Base-by-base conservation (phyloP, 2,113 vertebrate genomes). In the Malurus melanocephalus region DNA sequence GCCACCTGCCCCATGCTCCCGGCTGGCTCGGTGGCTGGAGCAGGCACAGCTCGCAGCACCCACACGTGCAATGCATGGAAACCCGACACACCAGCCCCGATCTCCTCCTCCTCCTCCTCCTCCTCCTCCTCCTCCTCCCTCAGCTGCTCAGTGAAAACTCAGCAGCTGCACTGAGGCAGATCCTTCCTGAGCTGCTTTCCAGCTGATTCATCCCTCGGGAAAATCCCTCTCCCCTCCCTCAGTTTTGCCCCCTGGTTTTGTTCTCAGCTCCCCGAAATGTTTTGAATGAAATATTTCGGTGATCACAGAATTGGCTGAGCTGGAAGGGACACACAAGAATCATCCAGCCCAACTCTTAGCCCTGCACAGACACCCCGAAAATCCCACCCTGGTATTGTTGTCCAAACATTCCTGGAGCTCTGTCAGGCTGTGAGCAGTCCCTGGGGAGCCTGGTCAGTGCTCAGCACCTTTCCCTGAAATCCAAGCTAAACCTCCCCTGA, bases 1-100 rank as follows among this genome's bases (percentile, higher is more conserved):
- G 86, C 94, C 84, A 95, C 93, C 95, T 97, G 97, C 89, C 98
- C 98, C 99, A 99, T 99, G 92, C 91, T 80, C 64, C 71, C 13
- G 1, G 87, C 88, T 92, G 23, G 10, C 81, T 79, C 13, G 35
- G 72, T 1, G 79, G 51, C 82, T 59, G 88, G 57, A 61, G 69
- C 59, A 40, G n/a, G 85, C 85, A n/a, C 75, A 64, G 90, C 77
- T 85, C n/a, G 33, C 67, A 53, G 77, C 57, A 89, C 62, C 77
- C 92, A 67, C 94, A 92, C 82, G 92, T 95, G 93, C 93, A 68
- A 80, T 7, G 88, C 62, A 24, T 28, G 32, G 93, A 66, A 96
- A 96, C 84, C 92, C 55, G 95, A 95, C 71, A 43, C 88, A 78
- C 13, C 90, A 89, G 21, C 78, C 68, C 26, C 9, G 45, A 51